Base-by-base conservation (phyloP, 2,113 vertebrate genomes). In the Centrocercus urophasianus region DNA sequence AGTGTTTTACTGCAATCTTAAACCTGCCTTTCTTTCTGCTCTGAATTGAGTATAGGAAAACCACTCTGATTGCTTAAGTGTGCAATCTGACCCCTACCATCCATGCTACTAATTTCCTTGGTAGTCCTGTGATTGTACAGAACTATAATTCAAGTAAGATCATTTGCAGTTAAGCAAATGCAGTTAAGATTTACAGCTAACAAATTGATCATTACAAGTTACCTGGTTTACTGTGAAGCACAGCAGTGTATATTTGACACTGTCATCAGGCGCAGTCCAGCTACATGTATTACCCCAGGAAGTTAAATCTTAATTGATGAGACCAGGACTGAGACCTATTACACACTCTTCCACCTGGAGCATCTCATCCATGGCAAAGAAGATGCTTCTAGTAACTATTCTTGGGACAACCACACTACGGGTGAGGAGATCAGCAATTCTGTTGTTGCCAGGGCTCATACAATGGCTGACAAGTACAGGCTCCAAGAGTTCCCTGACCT, bases 241-340 rank as follows among this genome's bases (percentile, higher is more conserved):
- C 25, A 64, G 30, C 28, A 45, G 3, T 3, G 3, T 13, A 2
- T 34, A 11, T 38, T 66, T 19, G 52, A 27, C 86, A 34, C 40
- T 48, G 30, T 40, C 32, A 14, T 6, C 28, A 70, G 30, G n/a
- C 21, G 59, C 50, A 64, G n/a, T 47, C 75, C 47, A 57, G 32
- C 61, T 60, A 4, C 50, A 30, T 18, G 10, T 25, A 14, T 73
- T 65, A 30, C 42, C 32, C 24, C 22, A 32, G 28, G 20, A 87
- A 81, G 17, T 34, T 54, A 36, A 14, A 10, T 74, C 42, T 45
- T 75, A 24, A 50, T 50, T 50, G 48, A 50, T 50, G 98, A 98
- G 89, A 97, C 98, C 75, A 96, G 97, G 47, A 97, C 95, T 13
- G 98, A 98, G 32, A 66, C 63, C 0, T 98, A 98, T 67, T 97